Base-by-base conservation (phyloP, 2,888 invertebrate species). In the Palloptera scutellata region DNA sequence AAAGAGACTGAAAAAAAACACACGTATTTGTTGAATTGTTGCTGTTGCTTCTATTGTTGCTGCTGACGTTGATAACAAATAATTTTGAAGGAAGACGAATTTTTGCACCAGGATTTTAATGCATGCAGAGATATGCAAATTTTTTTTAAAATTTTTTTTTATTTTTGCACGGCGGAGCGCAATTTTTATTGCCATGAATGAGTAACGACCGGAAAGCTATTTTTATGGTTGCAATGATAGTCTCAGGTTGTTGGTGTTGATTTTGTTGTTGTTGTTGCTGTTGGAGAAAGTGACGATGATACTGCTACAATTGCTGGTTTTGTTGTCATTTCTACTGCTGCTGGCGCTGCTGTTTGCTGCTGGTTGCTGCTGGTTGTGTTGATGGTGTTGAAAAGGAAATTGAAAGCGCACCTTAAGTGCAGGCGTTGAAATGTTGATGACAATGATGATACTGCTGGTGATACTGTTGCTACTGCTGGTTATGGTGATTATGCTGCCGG, bases 191-290 rank as follows among this genome's bases (percentile, higher is more conserved):
- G 76, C 75, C 73, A 78, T 78, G 79, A 77, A 81, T 81, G 82
- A 82, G 80, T 81, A 81, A 81, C 82, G 81, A 81, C 77, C 81
- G 81, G 81, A 81, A 82, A 79, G 81, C 74, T 76, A 74, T 77
- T 82, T 82, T 81, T 81, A 81, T 81, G 81, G 71, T 67, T 66
- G 74, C 79, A 76, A 73, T 77, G 82, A 82, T 79, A 80, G 30
- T 30, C 30, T 30, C 30, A n/a, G 2, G 30, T 30, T 30, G 30
- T 30, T 30, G 30, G 30, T 48, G 51, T 8, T 48, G 51, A 8
- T 48, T 48, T 48, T 15, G 51, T 4, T 48, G 15, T 48, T 8
- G 4, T 45, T 10, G n/a, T n/a, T 30, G 30, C 6, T 30, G 30
- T 30, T 30, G 30, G 30, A 4, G 30, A 30, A 30, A 30, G 30